Evolutionary conservation across 2,888 invertebrate species (phyloP).

Genomic region (Lepidochrysops patricia): DNA sequence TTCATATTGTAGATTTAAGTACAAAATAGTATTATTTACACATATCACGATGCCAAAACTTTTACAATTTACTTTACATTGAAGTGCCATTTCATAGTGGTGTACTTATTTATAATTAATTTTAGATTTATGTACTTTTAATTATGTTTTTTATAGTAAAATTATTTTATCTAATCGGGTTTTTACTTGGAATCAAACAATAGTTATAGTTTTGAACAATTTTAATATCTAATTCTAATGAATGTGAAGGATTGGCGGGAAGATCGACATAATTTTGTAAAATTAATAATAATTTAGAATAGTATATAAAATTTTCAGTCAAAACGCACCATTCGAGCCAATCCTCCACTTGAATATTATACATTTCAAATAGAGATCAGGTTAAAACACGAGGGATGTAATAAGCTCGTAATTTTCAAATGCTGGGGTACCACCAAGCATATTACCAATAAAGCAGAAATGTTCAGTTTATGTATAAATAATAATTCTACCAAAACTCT

Average conservation of each 20-base stretch:
- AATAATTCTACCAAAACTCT: too few species aligned
- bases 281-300: conserved; percentile 18
- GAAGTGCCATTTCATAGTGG: conserved; percentile 59
- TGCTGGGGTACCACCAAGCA: conserved; percentile 29
- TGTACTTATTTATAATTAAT: conserved; percentile 36
- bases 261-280: conserved; percentile 19
- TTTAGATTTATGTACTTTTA: conserved; percentile 35
- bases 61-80: conserved; percentile 36
- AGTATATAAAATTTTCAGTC: conserved; percentile 19
- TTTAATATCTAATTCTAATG: conserved; percentile 63
- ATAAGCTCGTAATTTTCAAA: conserved; percentile 45
- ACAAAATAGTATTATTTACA: conserved; percentile 45
- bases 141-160: conserved; percentile 30
- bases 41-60: conserved; percentile 67
- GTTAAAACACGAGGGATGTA: conserved; percentile 33
- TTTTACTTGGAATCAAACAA: conserved; percentile 31
- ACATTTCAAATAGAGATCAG: conserved; percentile 68
- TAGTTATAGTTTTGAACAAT: conserved; percentile 52
- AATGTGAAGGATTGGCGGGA: conserved; percentile 49
- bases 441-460: too few species aligned
- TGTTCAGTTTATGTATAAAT: too few species aligned
- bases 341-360: conserved; percentile 56
- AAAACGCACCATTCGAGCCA: conserved; percentile 34
- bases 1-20: conserved; percentile 31
- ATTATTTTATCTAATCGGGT: conserved; percentile 20